Evolutionary conservation across 2,888 invertebrate species (phyloP).

Genomic region (Globia sparganii): DNA sequence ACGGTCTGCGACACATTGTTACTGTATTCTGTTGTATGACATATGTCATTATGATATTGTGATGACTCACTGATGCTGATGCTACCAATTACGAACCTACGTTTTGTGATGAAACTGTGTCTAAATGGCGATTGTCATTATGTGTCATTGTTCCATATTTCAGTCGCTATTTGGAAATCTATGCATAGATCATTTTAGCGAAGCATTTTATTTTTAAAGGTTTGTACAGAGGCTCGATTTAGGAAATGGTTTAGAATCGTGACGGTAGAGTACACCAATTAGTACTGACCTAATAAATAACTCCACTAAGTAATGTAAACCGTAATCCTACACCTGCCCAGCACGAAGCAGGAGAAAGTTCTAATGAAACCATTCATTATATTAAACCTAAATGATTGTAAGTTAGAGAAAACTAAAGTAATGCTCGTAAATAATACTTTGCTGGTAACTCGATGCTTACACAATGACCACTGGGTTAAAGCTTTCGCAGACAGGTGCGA

Average conservation of each 20-base stretch:
- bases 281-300: conserved; percentile 26
- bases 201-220: background rate
- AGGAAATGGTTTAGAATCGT: background rate
- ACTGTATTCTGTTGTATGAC: background rate
- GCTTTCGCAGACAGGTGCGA: background rate
- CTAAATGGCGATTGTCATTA: no score
- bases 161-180: background rate
- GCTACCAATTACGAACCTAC: background rate
- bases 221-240: background rate
- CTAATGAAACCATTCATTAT: conserved; percentile 50
- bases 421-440: conserved; percentile 56
- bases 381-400: conserved; percentile 46
- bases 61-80: conserved; percentile 21
- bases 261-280: background rate
- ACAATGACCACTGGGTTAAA: background rate
- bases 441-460: conserved; percentile 27
- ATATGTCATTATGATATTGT: background rate
- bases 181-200: background rate
- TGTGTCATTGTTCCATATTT: background rate
- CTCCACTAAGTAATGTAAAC: background rate
- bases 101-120: conserved; percentile 4
- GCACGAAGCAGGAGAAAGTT: conserved; percentile 51
- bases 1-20: conserved; percentile 25
- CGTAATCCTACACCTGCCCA: conserved; percentile 29
- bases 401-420: conserved; percentile 23